A percentile compares a stretch with the other conserved stretches of the same genome.
These are phyloP conservation scores for Crocodylus rhombifer DNA, from an alignment of 2,797 vertebrate genomes.

Conservation along the genomic window DNA sequence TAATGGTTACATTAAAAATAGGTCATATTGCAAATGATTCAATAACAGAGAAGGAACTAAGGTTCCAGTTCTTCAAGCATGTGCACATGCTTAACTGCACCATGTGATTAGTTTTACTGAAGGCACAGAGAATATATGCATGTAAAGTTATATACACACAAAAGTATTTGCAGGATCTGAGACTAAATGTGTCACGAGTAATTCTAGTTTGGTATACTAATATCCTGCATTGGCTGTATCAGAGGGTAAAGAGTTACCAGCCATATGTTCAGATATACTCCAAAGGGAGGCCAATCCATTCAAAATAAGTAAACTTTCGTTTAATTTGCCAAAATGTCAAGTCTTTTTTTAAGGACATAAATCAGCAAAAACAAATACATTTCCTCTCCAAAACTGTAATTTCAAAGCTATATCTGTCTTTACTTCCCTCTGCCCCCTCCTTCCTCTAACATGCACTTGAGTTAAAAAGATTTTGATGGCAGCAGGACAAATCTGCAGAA, in stretches of 20 bases:
- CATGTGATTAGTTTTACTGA: background rate
- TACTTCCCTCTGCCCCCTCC: background rate
- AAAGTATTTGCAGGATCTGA: background rate
- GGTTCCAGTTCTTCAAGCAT: rapidly evolving
- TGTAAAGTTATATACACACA: background rate
- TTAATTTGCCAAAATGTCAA: background rate
- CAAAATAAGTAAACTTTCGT: background rate
- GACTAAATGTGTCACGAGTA: background rate
- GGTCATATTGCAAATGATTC: background rate
- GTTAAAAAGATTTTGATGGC: background rate
- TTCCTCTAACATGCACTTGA: background rate
- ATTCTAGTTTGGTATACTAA: background rate
- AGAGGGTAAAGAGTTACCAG: background rate
- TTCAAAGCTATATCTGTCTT: background rate
- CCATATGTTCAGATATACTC: background rate
- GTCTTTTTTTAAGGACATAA: background rate
- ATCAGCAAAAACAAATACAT: background rate
- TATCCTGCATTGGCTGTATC: background rate
- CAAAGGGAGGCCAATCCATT: background rate
- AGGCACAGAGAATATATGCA: background rate
- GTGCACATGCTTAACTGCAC: background rate
- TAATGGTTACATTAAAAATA: background rate
- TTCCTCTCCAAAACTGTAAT: background rate
- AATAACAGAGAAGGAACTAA: background rate
- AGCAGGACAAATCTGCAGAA: background rate